A percentile compares a stretch with the other conserved stretches of the same genome.
Conservation (phyloP, 2,113 vertebrate genomes). For the Chaetops frenatus region DNA sequence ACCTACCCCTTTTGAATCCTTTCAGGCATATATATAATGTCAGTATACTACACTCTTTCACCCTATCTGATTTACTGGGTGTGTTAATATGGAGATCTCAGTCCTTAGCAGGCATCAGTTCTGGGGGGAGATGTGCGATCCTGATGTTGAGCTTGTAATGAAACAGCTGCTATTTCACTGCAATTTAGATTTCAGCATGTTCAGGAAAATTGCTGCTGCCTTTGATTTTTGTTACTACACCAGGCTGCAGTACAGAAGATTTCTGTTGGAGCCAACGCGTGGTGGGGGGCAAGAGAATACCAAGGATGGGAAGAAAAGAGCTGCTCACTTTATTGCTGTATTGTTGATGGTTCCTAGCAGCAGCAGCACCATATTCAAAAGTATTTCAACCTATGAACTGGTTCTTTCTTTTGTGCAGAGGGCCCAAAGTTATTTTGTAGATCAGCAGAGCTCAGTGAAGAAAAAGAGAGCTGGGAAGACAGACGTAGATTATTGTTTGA, state of each 20-base stretch:
- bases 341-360: not conserved
- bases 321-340: not conserved
- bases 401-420: slow-evolving; percentile 42
- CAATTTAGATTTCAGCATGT: not conserved
- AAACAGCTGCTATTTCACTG: not conserved
- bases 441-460: slow-evolving; percentile 65
- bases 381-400: not conserved
- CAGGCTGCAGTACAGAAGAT: not conserved
- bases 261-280: not conserved
- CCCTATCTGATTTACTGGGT: too few relatives aligned
- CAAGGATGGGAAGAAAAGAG: not conserved
- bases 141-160: not conserved
- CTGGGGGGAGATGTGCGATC: not conserved
- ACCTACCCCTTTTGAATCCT: too few relatives aligned
- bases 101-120: not conserved
- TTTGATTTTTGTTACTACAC: not conserved
- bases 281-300: not conserved
- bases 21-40: too few relatives aligned
- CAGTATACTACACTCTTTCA: too few relatives aligned
- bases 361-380: not conserved
- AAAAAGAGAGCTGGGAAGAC: slow-evolving; percentile 81
- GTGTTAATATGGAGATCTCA: too few relatives aligned
- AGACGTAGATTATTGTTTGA: slow-evolving; percentile 65
- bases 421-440: slow-evolving; percentile 82
- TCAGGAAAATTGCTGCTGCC: not conserved